Evolutionary conservation across 2,888 invertebrate species (phyloP).

Genomic region (Andrena dorsata): DNA sequence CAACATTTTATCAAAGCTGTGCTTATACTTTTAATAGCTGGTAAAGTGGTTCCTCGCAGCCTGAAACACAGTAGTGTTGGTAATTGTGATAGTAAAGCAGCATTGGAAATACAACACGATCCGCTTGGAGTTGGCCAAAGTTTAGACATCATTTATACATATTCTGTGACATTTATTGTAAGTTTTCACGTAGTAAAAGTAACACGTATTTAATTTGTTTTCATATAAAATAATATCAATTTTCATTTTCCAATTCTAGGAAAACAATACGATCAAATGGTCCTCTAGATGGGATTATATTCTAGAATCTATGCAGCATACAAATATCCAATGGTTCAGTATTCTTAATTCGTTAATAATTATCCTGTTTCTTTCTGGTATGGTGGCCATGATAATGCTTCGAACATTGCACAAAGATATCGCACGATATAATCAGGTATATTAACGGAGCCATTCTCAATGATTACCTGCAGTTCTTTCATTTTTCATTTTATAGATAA

Average conservation of each 20-base stretch:
- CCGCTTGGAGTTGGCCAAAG: constrained; percentile 85
- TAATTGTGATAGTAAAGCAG: constrained; percentile 85
- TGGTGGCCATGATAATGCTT: constrained; percentile 99
- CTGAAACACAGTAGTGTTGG: constrained; percentile 85
- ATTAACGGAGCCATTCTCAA: constrained; percentile 29
- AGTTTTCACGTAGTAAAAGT: constrained; percentile 67
- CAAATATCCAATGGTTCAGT: constrained; percentile 99
- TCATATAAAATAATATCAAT: not conserved
- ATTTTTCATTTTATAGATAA: not conserved
- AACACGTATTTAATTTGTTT: not conserved
- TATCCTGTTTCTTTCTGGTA: constrained; percentile 97
- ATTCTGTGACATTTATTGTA: constrained; percentile 92
- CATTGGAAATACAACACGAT: constrained; percentile 90
- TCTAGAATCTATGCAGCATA: constrained; percentile 98
- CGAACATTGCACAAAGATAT: constrained; percentile 99
- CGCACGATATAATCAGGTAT: constrained; percentile 97
- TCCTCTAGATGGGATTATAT: constrained; percentile 99
- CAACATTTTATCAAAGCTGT: not conserved
- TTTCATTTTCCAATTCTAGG: constrained; percentile 77
- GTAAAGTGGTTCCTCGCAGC: constrained; percentile 86
- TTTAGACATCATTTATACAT: constrained; percentile 93
- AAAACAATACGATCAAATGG: constrained; percentile 96
- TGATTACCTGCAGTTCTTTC: not conserved
- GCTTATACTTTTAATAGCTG: constrained; percentile 82
- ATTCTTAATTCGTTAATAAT: constrained; percentile 99